Base-by-base conservation (phyloP, 2,113 vertebrate species). In the Myotis lucifugus region DNA sequence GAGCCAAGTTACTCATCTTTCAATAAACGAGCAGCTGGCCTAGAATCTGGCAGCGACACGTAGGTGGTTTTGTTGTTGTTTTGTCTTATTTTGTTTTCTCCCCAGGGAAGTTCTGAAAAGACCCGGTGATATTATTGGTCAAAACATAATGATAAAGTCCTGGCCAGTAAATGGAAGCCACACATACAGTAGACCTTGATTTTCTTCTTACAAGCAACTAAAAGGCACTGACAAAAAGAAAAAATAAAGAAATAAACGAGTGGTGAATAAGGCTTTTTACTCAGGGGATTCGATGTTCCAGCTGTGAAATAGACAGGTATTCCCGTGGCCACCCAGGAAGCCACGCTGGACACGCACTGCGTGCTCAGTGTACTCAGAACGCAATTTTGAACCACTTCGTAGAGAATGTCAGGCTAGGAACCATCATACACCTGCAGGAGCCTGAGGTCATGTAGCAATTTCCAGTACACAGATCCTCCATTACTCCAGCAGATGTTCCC, bases 381-480 rank as follows among this genome's bases (percentile, higher is more conserved):
- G 46, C 25, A 54, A 56, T 90, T 91, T 32, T 40, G 74, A 88
- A 27, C 11, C 52, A 56, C 46, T 56, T 46, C 64, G 42, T 34
- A 52, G 3, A 27, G 72, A 88, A 14, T 37, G 25, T 59, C 42
- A 8, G 2, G 27, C 17, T 34, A 56, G 66, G 66, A 70, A 70
- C 19, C 25, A 3, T 52, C 74, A 25, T 29, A 54, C 61, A 67
- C 25, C 25, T 77, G 69, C 79, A 64, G 87, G 66, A 90, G 70
- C 76, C 78, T 0, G 27, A 88, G 95, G 95, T 91, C 86, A 46
- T 59, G 74, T 40, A 81, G 69, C 79, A 82, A 83, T 91, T 93
- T 85, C 84, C 5, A 82, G 19, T 18, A 76, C 2, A 7, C 56
- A 79, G 69, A 79, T 81, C 54, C 29, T 79, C 74, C 84, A 76